Conservation (phyloP, 2,113 vertebrate genomes). For the Sylvietta virens region DNA sequence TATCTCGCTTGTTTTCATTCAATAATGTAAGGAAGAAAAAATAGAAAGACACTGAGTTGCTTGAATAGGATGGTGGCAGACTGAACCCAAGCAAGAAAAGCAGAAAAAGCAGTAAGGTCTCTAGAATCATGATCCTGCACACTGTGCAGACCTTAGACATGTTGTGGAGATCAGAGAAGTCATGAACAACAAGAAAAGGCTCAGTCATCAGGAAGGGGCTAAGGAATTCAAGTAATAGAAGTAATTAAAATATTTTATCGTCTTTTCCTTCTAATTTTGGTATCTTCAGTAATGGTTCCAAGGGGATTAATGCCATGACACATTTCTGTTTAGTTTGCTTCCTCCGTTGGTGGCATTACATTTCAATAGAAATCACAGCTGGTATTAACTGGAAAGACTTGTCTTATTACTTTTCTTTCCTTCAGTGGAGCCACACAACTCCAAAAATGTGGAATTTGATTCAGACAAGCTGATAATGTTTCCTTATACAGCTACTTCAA, state of each 20-base stretch:
- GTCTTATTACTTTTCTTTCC: not conserved
- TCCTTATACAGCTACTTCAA: not conserved
- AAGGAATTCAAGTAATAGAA: not conserved
- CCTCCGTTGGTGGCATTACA: not conserved
- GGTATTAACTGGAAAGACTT: not conserved
- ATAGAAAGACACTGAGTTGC: not conserved
- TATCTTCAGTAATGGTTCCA: not conserved
- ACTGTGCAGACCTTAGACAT: not conserved
- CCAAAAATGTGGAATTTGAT: not conserved
- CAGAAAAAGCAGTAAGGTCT: not conserved
- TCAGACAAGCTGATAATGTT: not conserved
- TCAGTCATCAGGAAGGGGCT: not conserved
- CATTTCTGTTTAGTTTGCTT: not conserved
- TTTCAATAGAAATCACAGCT: not conserved
- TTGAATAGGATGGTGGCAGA: not conserved
- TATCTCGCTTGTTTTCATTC: not conserved
- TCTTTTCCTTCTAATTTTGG: not conserved
- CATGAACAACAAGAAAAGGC: not conserved
- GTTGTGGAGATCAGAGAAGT: not conserved
- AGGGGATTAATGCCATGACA: not conserved
- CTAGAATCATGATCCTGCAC: not conserved
- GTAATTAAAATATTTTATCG: not conserved
- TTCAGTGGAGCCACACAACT: not conserved
- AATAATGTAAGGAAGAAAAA: not conserved
- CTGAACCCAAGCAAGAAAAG: not conserved